Base-by-base conservation (phyloP, 2,888 invertebrate genomes). In the Caenorhabditis doughertyi region DNA sequence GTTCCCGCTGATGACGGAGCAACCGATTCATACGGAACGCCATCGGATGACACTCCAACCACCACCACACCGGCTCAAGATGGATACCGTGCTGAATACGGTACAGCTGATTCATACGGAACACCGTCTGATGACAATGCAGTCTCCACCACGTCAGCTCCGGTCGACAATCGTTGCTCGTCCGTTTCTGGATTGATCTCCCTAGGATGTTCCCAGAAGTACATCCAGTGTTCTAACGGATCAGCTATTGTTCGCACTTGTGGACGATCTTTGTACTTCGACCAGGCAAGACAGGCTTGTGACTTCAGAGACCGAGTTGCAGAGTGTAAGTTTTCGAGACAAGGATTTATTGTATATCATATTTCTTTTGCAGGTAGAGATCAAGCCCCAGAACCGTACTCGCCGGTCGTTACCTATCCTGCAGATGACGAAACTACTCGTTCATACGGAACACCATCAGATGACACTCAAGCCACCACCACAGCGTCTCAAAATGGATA, bases 131-230 rank as follows among this genome's bases (percentile, higher is more conserved):
- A 51, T n/a, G 79, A 79, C 35, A 27, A 27, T n/a, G 23, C 68
- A 32, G n/a, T 47, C n/a, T 4, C 77, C 1, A 80, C 73, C 3
- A 67, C 76, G 7, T 25, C 18, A 2, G 60, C 58, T 39, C 67
- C 76, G 23, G 23, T 68, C 23, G 76, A 68, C 3, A 68, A 60
- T 29, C 76, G 60, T 16, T 76, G 76, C 27, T 18, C 49, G 0
- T 55, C 47, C n/a, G 42, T 74, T 4, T 42, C 72, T 23, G 74
- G 77, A 39, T 49, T 73, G 7, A 53, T 71, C 29, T 51, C 70
- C 0, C 32, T 83, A 9, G 79, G 79, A 5, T 83, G 83, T 51
- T 83, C 83, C n/a, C 77, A 79, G 32, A 72, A 79, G 60, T 83
- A 77, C 53, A 60, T 83, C 32, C 74, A 79, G 5, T 83, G 83